These are phyloP conservation scores for Anastatus disparis DNA, from an alignment of 1,140 invertebrate genomes.

Conservation along the genomic window DNA sequence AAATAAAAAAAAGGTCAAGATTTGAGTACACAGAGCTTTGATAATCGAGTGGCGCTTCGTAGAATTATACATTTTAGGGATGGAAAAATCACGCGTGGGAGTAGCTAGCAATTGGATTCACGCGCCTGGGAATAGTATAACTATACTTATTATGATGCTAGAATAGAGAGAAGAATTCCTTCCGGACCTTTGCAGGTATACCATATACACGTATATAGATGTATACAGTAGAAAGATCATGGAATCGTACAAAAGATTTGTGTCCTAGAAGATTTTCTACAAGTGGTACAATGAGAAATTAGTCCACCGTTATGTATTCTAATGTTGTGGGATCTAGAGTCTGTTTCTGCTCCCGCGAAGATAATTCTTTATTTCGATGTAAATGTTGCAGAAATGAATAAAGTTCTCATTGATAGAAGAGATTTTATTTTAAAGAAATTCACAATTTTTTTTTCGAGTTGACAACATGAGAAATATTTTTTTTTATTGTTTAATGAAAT, in stretches of 20 bases:
- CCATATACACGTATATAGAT: not conserved
- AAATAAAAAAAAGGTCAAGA: not conserved
- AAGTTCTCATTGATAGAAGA: no score
- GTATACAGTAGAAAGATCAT: not conserved
- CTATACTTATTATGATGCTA: no score
- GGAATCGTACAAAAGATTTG: no score
- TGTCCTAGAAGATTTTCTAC: not conserved
- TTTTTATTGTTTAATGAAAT: no score
- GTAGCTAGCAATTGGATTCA: slow-evolving; percentile 21
- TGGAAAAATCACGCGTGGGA: slow-evolving; percentile 27
- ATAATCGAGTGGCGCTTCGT: slow-evolving; percentile 32
- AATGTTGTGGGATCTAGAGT: slow-evolving; percentile 10
- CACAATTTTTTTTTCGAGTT: no score
- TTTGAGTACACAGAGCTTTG: no score
- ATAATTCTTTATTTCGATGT: no score
- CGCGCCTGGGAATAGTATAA: slow-evolving; percentile 13
- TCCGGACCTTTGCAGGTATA: slow-evolving; percentile 31
- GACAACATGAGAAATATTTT: no score
- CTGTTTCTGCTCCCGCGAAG: slow-evolving; percentile 16
- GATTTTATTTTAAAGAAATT: no score
- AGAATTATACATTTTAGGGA: slow-evolving; percentile 10
- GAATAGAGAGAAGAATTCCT: slow-evolving; percentile 19
- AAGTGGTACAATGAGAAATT: slow-evolving; percentile 30
- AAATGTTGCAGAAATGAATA: no score
- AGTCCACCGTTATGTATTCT: slow-evolving; percentile 17